These are phyloP conservation scores for Drosophila kokeensis DNA, from an alignment of 2,888 invertebrate genomes.

Conservation along the genomic window DNA sequence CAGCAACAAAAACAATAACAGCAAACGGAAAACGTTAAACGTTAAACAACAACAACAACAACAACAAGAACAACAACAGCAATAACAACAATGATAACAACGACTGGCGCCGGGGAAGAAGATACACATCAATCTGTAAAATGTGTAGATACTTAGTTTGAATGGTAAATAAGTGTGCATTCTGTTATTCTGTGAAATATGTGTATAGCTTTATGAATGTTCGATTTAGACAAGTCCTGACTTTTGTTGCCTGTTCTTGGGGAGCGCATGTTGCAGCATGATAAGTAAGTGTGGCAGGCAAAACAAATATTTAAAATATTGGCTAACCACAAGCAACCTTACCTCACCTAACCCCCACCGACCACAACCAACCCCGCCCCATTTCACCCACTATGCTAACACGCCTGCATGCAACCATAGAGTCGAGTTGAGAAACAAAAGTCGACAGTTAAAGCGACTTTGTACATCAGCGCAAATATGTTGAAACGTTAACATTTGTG, in stretches of 20 bases:
- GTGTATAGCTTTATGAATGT: not conserved
- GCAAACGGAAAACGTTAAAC: not conserved
- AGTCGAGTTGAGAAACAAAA: conserved; percentile 17
- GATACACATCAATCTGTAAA: not conserved
- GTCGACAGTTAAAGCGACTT: conserved; percentile 26
- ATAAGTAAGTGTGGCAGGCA: conserved; percentile 5
- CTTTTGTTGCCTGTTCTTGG: not conserved
- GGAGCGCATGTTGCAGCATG: conserved; percentile 16
- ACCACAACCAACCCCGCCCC: not conserved
- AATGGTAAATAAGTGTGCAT: conserved; percentile 3
- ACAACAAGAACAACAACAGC: conserved; percentile 9
- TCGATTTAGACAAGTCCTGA: not conserved
- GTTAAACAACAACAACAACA: not conserved
- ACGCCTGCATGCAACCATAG: conserved; percentile 27
- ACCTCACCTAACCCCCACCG: not conserved
- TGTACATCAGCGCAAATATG: conserved; percentile 45
- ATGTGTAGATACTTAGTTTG: not conserved
- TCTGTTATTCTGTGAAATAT: not conserved
- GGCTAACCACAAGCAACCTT: conserved; percentile 6
- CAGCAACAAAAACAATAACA: conserved; percentile 10
- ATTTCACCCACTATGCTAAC: too few species aligned
- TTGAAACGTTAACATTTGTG: conserved; percentile 39
- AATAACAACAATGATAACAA: conserved; percentile 11
- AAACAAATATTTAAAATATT: conserved; percentile 2
- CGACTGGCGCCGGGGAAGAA: not conserved